A percentile compares a stretch with the other conserved stretches of the same genome.
These are phyloP conservation scores for Drosophila nebulosa DNA, from an alignment of 1,140 invertebrate species.

Conservation along the genomic window DNA sequence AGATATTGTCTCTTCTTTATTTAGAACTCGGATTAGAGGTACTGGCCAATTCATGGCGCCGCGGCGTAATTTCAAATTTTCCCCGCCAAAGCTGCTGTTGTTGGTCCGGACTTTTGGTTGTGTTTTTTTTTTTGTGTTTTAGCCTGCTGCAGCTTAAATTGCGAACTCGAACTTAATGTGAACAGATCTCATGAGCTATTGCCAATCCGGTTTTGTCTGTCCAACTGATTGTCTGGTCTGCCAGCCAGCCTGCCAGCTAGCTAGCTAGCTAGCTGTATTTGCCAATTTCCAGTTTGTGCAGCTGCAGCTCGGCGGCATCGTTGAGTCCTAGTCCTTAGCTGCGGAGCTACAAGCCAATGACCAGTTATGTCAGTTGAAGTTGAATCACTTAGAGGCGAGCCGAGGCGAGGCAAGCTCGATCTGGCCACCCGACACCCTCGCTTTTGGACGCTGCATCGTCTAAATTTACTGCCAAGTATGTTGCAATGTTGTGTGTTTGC, in stretches of 20 bases:
- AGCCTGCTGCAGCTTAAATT: slow-evolving; percentile 54
- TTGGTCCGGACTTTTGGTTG: not conserved
- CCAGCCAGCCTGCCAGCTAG: not conserved
- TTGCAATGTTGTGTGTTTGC: slow-evolving; percentile 74
- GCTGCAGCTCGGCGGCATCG: slow-evolving; percentile 61
- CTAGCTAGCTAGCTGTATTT: slow-evolving; percentile 59
- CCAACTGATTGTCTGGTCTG: slow-evolving; percentile 43
- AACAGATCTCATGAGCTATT: slow-evolving; percentile 54
- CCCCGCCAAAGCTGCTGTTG: slow-evolving; percentile 3
- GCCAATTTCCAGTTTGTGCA: slow-evolving; percentile 75
- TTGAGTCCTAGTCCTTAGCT: slow-evolving; percentile 73
- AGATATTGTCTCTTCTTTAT: too few species aligned
- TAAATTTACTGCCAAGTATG: slow-evolving; percentile 63
- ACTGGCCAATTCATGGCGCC: not conserved
- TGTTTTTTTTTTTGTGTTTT: slow-evolving; percentile 19
- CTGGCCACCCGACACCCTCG: slow-evolving; percentile 68
- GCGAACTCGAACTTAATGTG: slow-evolving; percentile 63
- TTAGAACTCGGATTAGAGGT: too few species aligned
- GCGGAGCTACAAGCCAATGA: slow-evolving; percentile 64
- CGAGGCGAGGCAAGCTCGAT: slow-evolving; percentile 41
- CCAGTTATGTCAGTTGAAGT: slow-evolving; percentile 74
- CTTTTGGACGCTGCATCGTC: slow-evolving; percentile 52
- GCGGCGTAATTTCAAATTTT: slow-evolving; percentile 36
- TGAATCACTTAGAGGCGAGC: slow-evolving; percentile 51
- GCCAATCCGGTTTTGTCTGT: slow-evolving; percentile 63